Evolutionary conservation across 2,888 invertebrate species (phyloP).

Genomic region (Coenonympha arcania): DNA sequence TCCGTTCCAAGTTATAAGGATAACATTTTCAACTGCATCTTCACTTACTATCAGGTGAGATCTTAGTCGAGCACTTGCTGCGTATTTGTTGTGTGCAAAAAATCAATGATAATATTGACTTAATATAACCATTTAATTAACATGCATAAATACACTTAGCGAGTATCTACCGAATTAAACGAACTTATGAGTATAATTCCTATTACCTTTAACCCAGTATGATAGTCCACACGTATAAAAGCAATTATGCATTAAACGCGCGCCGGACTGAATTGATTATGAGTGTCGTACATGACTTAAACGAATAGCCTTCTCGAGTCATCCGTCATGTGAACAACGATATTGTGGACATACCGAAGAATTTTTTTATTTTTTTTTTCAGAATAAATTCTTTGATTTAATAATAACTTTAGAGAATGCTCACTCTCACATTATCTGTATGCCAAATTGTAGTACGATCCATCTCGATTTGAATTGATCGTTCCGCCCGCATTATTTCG

Average conservation of each 20-base stretch:
- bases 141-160: neutral
- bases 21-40: too few relatives aligned
- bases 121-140: neutral
- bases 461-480: too few relatives aligned
- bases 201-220: conserved; percentile 6
- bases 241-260: conserved; percentile 24
- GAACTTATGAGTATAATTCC: neutral
- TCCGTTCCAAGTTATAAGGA: too few relatives aligned
- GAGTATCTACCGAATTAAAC: too few relatives aligned
- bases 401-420: too few relatives aligned
- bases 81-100: too few relatives aligned
- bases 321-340: conserved; percentile 47
- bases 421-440: too few relatives aligned
- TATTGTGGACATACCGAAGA: conserved; percentile 34
- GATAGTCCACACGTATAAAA: conserved; percentile 24
- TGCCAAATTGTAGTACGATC: too few relatives aligned
- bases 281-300: conserved; percentile 60
- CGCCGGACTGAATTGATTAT: conserved; percentile 49
- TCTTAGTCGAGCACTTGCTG: too few relatives aligned
- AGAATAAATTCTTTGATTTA: neutral
- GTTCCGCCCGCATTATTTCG: too few relatives aligned
- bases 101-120: too few relatives aligned
- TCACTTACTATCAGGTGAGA: too few relatives aligned
- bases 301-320: conserved; percentile 50
- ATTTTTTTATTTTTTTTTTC: neutral